These are phyloP conservation scores for Chiloscyllium plagiosum DNA, from an alignment of 2,113 vertebrate genomes.

Conservation along the genomic window DNA sequence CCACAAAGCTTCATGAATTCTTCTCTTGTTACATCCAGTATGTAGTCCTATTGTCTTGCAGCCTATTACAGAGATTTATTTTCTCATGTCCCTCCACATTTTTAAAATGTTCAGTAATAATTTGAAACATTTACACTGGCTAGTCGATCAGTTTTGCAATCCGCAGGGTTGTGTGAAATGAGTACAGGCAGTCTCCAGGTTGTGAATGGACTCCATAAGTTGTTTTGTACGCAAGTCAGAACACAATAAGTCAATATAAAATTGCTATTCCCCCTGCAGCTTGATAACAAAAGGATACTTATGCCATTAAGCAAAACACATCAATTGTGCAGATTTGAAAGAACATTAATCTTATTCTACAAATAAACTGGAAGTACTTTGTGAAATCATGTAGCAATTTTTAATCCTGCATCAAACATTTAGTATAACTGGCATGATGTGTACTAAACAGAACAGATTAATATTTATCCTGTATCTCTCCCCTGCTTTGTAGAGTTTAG, in stretches of 20 bases:
- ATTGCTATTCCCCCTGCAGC: no score
- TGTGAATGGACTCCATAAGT: no score
- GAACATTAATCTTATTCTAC: neutral
- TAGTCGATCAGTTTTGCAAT: neutral
- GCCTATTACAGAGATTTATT: neutral
- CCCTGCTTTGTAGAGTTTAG: no score
- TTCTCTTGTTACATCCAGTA: neutral
- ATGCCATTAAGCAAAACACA: neutral
- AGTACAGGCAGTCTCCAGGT: no score
- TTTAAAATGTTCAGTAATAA: neutral
- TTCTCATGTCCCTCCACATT: no score
- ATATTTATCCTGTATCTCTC: neutral
- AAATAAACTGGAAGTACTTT: neutral
- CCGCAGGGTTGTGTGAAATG: neutral
- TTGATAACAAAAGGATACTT: no score
- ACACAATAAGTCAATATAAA: no score
- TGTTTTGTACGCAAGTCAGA: no score
- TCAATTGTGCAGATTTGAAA: neutral
- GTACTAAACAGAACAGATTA: neutral
- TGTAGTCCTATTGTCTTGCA: no score
- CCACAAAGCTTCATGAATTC: neutral
- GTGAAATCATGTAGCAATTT: neutral
- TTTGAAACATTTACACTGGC: neutral
- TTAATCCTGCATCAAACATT: neutral
- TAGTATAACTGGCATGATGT: neutral